phyloP scores from a whole-genome alignment of 92 coral and sea anemone genomes.

The Epizoanthus stellaris region DNA sequence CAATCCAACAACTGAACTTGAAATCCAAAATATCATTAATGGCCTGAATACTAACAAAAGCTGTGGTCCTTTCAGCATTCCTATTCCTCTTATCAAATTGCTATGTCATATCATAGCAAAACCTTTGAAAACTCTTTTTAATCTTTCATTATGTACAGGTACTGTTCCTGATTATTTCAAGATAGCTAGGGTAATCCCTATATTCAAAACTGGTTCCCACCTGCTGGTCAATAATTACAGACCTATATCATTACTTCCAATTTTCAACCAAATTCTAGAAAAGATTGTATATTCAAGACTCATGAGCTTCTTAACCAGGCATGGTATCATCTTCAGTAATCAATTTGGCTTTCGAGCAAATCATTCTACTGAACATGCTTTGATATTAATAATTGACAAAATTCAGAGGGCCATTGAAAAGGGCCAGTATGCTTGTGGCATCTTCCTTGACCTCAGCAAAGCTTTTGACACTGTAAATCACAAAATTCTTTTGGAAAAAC shows the following conservation, averaged over 20 bases:
- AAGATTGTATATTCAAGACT: constrained; percentile 45
- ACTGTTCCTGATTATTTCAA: constrained; percentile 11
- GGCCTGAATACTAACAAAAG: constrained; percentile 39
- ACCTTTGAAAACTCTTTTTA: constrained; percentile 30
- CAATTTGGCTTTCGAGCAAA: constrained; percentile 59
- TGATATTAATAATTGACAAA: constrained; percentile 21
- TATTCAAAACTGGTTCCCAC: neutral
- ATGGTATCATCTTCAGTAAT: constrained; percentile 25
- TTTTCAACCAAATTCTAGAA: constrained; percentile 46
- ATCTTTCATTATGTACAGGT: too few species aligned
- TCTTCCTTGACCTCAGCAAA: too few species aligned
- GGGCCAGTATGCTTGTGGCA: neutral
- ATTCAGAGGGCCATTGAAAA: neutral
- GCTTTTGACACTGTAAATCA: too few species aligned
- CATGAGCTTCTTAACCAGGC: constrained; percentile 11
- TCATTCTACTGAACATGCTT: constrained; percentile 53
- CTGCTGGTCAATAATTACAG: constrained; percentile 39
- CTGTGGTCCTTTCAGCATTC: constrained; percentile 55
- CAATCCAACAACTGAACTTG: neutral
- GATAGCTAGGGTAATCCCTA: constrained; percentile 41
- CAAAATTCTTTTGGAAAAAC: neutral
- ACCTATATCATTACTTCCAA: constrained; percentile 38
- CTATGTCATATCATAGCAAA: constrained; percentile 12
- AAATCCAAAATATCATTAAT: constrained; percentile 34
- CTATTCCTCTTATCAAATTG: constrained; percentile 32